Base-by-base conservation (phyloP, 2,113 vertebrate genomes). In the Strix uralensis region DNA sequence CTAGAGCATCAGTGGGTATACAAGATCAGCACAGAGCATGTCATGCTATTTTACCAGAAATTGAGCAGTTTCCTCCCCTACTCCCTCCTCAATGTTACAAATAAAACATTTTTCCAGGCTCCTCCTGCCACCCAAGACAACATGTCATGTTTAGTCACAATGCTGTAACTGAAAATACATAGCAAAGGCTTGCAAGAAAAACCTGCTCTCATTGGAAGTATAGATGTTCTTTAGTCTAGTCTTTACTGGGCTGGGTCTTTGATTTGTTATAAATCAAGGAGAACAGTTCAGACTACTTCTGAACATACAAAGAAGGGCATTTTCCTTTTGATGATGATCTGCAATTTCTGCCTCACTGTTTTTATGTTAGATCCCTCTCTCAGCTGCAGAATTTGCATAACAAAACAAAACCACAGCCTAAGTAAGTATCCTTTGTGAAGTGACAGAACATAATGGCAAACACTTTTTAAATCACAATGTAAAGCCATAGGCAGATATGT, bases 301-400 rank as follows among this genome's bases (percentile, higher is more conserved):
- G 44, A 77, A 55, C 9, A 44, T 63, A 73, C 22, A 92, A 84
- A 69, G 61, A 75, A 40, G 9, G 42, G 36, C 62, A 75, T 79
- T 81, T 89, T 72, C 70, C 32, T 92, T 79, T 80, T 72, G 54
- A 67, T 71, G 75, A 72, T 51, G 54, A 73, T 62, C 20, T 51
- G 62, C 49, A 81, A 72, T 85, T 95, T 85, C 58, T 85, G 58
- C 66, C 49, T 85, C 38, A 26, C 30, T 80, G 16, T 75, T 90
- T 89, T n/a, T n/a, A 46, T 32, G 32, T 65, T 58, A 57, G 52
- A 79, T 66, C 30, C 14, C 25, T 38, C 82, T 57, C n/a, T 65
- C 86, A 89, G 89, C 86, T 94, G 89, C 89, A 86, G 3, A 62
- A 91, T 94, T 95, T 95, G 49, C 91, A 79, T 66, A 77, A 92